Evolutionary conservation across 1,140 invertebrate species (phyloP), one percentile per base, ranked within the genome.

Genomic region (Luehdorfia chinensis): DNA sequence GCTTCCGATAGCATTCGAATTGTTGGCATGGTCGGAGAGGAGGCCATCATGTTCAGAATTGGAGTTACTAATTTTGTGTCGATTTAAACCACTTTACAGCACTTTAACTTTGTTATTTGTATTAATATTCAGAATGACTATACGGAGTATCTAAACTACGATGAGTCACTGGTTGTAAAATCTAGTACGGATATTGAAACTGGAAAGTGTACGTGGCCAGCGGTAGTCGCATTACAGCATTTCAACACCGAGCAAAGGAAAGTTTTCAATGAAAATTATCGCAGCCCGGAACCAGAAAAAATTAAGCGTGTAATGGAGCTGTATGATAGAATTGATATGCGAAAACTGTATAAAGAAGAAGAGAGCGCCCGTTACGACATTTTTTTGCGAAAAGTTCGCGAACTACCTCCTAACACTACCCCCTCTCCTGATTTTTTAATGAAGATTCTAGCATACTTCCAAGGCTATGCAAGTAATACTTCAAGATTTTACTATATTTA

Each of bases 281-380:
- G 39, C 6, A 43, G 39, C n/a, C 16, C 13, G 14, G 39, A 43
- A 3, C 25, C 25, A 0, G 25, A 18, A 16, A 9, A 30, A 59
- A 89, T 95, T 4, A 80, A 87, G 18, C 84, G 84, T 19, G 92
- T 97, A 0, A 96, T 93, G 76, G 70, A 90, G 15, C 70, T 97
- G 0, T 98, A 95, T 65, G 89, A 92, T 47, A 92, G 95, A 54
- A 4, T 31, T 1, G 9, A 31, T 4, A 2, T 31, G 5, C n/a
- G 1, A 4, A 9, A 31, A 9, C 11, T 31, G n/a, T 31, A 31
- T 11, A n/a, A 11, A 2, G 28, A 31, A 31, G 28, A 31, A 11
- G n/a, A 31, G 11, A 31, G 12, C 1, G 2, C n/a, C 4, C 28
- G 28, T 5, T 31, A 31, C 9, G 28, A 31, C n/a, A 7, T 11